These are phyloP conservation scores for Pteropus alecto DNA, from an alignment of 2,113 vertebrate genomes.

Conservation along the genomic window DNA sequence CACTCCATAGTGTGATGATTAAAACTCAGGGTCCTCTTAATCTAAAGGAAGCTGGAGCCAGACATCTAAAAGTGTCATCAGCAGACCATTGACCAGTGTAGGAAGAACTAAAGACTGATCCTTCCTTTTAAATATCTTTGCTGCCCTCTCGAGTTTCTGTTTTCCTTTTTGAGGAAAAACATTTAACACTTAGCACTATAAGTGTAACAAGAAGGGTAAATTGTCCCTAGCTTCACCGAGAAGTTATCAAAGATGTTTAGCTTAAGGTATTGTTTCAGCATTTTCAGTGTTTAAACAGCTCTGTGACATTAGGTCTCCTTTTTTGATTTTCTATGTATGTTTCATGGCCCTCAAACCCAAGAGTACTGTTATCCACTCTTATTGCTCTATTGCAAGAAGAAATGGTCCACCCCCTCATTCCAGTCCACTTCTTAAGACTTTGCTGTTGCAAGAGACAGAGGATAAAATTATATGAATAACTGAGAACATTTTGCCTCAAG, in stretches of 20 bases:
- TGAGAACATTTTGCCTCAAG: neutral
- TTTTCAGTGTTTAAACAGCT: slow-evolving; percentile 1
- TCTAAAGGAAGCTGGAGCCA: slow-evolving; percentile 16
- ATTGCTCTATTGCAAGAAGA: neutral
- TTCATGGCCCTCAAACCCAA: neutral
- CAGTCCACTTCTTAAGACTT: neutral
- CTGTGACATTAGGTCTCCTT: neutral
- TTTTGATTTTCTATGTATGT: neutral
- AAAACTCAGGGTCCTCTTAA: slow-evolving; percentile 56
- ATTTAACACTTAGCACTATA: neutral
- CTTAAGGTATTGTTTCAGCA: neutral
- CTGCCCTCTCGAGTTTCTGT: neutral
- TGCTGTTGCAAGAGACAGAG: neutral
- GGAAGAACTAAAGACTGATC: slow-evolving; percentile 3
- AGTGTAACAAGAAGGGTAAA: neutral
- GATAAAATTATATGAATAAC: neutral
- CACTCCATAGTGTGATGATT: slow-evolving; percentile 65
- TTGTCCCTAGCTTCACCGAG: neutral
- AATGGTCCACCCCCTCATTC: neutral
- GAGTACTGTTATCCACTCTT: neutral
- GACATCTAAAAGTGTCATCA: slow-evolving; percentile 56
- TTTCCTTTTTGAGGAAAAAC: slow-evolving; percentile 32
- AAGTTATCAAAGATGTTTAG: neutral
- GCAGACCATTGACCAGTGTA: slow-evolving; percentile 29
- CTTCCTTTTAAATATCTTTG: slow-evolving; percentile 40